Conservation (phyloP, 2,113 vertebrate species). For the Nicator chloris region DNA sequence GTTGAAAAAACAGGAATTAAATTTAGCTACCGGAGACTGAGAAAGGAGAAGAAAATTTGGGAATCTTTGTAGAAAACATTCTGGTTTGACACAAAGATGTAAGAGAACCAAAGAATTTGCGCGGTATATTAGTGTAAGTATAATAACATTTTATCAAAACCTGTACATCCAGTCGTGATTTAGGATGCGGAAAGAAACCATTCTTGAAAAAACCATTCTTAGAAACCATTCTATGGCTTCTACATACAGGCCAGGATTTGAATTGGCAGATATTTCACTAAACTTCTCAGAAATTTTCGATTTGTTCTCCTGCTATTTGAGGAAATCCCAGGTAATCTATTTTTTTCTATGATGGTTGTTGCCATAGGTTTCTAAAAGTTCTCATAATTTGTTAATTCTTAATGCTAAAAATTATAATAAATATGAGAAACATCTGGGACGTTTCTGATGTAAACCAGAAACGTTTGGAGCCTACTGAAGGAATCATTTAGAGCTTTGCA, state of each 20-base stretch:
- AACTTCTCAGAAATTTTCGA: background rate
- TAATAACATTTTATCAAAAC: background rate
- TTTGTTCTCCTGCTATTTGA: background rate
- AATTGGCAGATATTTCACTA: background rate
- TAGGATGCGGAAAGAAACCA: background rate
- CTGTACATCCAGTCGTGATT: background rate
- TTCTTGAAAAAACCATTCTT: too few species aligned
- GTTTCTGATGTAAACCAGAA: constrained; percentile 1
- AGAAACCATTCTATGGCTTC: background rate
- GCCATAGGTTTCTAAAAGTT: background rate
- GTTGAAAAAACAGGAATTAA: background rate
- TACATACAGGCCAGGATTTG: background rate
- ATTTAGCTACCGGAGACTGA: background rate
- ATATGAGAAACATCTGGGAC: background rate
- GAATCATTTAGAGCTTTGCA: background rate
- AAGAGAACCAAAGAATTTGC: background rate
- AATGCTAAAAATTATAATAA: background rate
- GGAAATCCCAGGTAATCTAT: background rate
- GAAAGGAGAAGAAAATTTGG: background rate
- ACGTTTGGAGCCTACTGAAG: background rate
- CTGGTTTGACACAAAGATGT: background rate
- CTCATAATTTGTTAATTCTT: background rate
- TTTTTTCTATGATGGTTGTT: background rate
- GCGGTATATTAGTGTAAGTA: background rate
- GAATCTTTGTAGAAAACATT: background rate